phyloP scores from a whole-genome alignment of 2,888 invertebrate species.

The Pristionchus maxplancki region DNA sequence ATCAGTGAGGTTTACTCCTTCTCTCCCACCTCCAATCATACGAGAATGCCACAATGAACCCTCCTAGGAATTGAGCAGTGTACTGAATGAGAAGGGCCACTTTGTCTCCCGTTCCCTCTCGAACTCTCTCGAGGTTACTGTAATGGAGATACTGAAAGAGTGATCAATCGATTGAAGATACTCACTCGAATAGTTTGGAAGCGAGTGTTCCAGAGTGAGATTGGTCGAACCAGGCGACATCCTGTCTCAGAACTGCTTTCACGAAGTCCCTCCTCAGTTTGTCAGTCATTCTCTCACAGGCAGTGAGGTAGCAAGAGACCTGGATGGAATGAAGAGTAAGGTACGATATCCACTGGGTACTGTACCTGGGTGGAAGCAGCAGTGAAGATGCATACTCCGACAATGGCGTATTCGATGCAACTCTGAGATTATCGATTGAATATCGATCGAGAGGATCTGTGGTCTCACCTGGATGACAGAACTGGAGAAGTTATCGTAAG shows the following conservation, averaged over 20 bases:
- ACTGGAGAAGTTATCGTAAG: conserved; percentile 56
- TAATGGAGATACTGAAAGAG: not conserved
- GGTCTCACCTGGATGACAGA: conserved; percentile 55
- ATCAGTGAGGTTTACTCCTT: conserved; percentile 43
- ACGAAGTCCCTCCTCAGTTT: conserved; percentile 79
- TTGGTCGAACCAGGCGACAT: conserved; percentile 50
- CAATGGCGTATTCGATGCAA: conserved; percentile 65
- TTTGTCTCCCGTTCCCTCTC: conserved; percentile 73
- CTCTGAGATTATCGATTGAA: conserved; percentile 48
- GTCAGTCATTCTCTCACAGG: conserved; percentile 80
- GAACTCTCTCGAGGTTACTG: conserved; percentile 70
- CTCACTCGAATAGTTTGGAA: conserved; percentile 51
- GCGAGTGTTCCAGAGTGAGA: conserved; percentile 47
- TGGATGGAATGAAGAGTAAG: conserved; percentile 62
- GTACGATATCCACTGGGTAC: no score
- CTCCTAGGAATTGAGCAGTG: conserved; percentile 62
- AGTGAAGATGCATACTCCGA: conserved; percentile 64
- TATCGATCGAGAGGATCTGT: not conserved
- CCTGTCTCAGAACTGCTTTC: conserved; percentile 55
- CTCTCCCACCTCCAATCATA: conserved; percentile 44
- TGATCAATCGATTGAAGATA: not conserved
- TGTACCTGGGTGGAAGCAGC: conserved; percentile 68
- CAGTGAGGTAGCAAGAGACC: conserved; percentile 78
- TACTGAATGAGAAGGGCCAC: conserved; percentile 67
- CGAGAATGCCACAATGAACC: conserved; percentile 68